phyloP scores from a whole-genome alignment of 2,113 vertebrate species.

The Trematocara macrostoma region DNA sequence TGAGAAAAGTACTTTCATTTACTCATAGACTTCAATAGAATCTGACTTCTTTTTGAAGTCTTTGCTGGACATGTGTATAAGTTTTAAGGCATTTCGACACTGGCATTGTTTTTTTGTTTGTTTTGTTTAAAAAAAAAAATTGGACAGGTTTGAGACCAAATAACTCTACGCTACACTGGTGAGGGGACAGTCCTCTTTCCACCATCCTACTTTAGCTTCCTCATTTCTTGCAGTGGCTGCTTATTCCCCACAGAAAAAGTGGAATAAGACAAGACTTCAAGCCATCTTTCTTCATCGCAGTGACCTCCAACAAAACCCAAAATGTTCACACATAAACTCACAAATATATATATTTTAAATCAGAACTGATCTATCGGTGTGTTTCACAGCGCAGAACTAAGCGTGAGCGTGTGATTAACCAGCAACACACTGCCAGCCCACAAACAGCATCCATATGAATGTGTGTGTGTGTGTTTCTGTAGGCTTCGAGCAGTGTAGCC shows the following conservation, averaged over 20 bases:
- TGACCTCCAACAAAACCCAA: background rate
- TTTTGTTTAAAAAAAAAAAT: background rate
- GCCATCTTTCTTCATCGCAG: background rate
- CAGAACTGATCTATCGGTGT: background rate
- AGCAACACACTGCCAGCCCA: background rate
- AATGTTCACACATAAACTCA: background rate
- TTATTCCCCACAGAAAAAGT: background rate
- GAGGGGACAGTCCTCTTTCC: background rate
- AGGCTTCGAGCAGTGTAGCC: constrained; percentile 8
- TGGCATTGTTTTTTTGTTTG: background rate
- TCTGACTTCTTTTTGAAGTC: background rate
- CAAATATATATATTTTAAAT: background rate
- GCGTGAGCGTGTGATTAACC: background rate
- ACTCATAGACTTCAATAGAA: background rate
- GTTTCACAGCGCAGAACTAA: background rate
- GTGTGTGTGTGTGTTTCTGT: background rate
- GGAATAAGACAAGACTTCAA: background rate
- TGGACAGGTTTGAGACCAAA: background rate
- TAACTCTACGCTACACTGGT: background rate
- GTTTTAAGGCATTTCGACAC: background rate
- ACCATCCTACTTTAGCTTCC: background rate
- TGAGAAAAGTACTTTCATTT: background rate
- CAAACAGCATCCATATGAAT: background rate
- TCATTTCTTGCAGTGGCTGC: background rate
- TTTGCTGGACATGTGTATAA: background rate